A percentile compares a stretch with the other conserved stretches of the same genome.
These are phyloP conservation scores for Falcaria lacertinaria DNA, from an alignment of 2,888 invertebrate genomes.

Conservation along the genomic window DNA sequence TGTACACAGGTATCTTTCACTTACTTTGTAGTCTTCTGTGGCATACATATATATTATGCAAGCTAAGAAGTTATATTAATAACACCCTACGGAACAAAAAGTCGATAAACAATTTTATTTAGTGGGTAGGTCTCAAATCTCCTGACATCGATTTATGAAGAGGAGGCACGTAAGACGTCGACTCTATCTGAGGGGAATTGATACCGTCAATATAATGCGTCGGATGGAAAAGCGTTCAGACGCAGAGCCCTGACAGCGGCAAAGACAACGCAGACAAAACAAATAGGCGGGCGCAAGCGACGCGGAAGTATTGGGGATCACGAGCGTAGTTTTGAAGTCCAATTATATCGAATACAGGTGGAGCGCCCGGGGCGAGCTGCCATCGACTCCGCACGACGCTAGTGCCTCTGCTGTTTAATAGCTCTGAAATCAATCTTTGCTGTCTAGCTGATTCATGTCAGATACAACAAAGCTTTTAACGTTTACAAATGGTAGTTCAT, in stretches of 20 bases:
- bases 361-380: slow-evolving; percentile 36
- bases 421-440: neutral
- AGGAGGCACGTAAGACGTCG: slow-evolving; percentile 28
- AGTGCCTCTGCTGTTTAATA: neutral
- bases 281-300: slow-evolving; percentile 69
- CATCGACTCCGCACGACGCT: slow-evolving; percentile 16
- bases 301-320: slow-evolving; percentile 77
- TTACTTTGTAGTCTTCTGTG: no score
- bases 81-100: no score
- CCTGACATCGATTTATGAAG: slow-evolving; percentile 8
- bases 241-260: slow-evolving; percentile 63
- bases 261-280: slow-evolving; percentile 75
- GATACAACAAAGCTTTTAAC: neutral
- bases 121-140: neutral
- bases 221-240: slow-evolving; percentile 68
- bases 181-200: slow-evolving; percentile 59
- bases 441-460: neutral
- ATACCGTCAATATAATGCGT: slow-evolving; percentile 69
- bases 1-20: no score
- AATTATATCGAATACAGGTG: slow-evolving; percentile 75
- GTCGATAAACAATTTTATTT: neutral
- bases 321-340: slow-evolving; percentile 76
- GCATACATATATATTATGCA: no score
- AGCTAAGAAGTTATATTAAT: no score
- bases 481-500: no score